Conservation (phyloP, 2,797 vertebrate species). For the Xiphorhynchus erythropygius region DNA sequence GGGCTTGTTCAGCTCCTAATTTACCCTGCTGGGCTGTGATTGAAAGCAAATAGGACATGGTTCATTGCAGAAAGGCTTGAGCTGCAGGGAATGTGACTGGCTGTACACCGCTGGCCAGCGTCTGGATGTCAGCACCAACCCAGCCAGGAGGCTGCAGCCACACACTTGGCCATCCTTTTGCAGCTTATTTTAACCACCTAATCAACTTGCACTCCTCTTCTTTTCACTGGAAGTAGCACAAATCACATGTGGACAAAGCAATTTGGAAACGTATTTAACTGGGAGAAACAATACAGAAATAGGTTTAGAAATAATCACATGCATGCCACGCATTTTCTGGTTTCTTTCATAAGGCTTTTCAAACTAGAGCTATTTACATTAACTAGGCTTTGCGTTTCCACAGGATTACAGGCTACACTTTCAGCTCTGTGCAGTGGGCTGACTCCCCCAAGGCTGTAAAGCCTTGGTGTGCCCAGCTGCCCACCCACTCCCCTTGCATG, state of each 20-base stretch:
- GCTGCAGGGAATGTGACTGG: not conserved
- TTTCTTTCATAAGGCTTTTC: not conserved
- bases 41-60: not conserved
- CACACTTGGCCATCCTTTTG: not conserved
- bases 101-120: fast-evolving
- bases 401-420: not conserved
- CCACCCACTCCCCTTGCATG: not conserved
- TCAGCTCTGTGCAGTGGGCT: not conserved
- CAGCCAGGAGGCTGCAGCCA: not conserved
- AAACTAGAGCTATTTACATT: not conserved
- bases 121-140: not conserved
- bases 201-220: not conserved
- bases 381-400: not conserved
- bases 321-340: not conserved
- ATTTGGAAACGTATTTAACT: not conserved
- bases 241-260: not conserved
- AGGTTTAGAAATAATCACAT: not conserved
- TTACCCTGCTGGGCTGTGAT: not conserved
- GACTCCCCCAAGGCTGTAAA: fast-evolving
- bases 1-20: not conserved
- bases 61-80: not conserved
- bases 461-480: not conserved
- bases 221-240: not conserved
- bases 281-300: not conserved
- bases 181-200: not conserved